Conservation (phyloP, 35 echinoderm and acorn worm genomes). For the Apostichopus californicus region DNA sequence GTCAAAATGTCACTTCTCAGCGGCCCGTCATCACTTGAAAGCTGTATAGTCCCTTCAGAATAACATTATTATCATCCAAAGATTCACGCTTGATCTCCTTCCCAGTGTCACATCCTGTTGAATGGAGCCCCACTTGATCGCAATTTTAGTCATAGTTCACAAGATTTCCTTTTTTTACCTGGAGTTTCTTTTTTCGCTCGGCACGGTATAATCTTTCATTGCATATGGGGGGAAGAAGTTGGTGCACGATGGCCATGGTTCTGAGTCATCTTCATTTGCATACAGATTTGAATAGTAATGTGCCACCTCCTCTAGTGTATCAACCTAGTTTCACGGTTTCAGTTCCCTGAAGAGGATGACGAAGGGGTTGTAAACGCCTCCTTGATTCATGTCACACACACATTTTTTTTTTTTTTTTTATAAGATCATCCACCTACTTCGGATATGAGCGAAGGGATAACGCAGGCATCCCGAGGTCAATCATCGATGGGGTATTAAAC, state of each 20-base stretch:
- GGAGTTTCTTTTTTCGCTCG: not conserved
- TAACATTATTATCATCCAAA: constrained; percentile 28
- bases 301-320: constrained; percentile 7
- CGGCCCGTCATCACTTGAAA: not conserved
- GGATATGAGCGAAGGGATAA: no score
- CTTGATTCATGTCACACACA: not conserved
- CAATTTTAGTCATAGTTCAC: constrained; percentile 45
- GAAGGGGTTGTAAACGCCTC: not conserved
- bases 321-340: constrained; percentile 20
- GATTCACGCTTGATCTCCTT: constrained; percentile 27
- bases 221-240: not conserved
- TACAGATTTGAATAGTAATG: constrained; percentile 27
- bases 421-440: not conserved
- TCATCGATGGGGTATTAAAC: no score
- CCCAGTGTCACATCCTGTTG: constrained; percentile 33
- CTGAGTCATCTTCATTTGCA: constrained; percentile 34
- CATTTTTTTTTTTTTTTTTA: no score
- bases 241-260: not conserved
- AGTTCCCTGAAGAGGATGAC: constrained; percentile 1
- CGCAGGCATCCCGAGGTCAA: no score
- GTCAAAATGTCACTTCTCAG: constrained; percentile 25
- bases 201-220: constrained; percentile 36
- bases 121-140: constrained; percentile 41
- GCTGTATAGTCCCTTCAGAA: not conserved
- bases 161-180: not conserved